Percentiles rank a stretch among this genome's conserved stretches.
phyloP scores from a whole-genome alignment of 2,888 invertebrate genomes.

The Spodoptera picta region DNA sequence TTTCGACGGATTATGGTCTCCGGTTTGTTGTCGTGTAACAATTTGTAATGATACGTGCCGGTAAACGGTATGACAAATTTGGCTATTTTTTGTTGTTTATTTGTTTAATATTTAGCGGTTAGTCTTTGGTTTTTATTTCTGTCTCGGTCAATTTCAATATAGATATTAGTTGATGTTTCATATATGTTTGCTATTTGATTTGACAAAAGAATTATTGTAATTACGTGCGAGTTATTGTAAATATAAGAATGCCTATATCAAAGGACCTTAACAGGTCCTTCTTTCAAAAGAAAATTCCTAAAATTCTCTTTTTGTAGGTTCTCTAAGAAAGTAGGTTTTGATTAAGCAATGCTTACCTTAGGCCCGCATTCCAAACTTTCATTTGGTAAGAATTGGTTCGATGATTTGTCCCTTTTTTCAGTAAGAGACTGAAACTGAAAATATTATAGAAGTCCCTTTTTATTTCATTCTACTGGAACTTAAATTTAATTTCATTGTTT shows the following conservation, averaged over 20 bases:
- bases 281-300: conserved; percentile 25
- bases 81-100: neutral
- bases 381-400: conserved; percentile 47
- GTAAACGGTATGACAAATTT: neutral
- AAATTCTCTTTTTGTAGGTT: conserved; percentile 21
- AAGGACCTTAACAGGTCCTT: conserved; percentile 13
- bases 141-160: too few species aligned
- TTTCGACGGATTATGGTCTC: conserved; percentile 22
- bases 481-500: too few species aligned
- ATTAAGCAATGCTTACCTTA: conserved; percentile 56
- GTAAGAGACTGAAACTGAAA: conserved; percentile 9
- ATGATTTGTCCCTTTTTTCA: conserved; percentile 30
- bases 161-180: too few species aligned
- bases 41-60: conserved; percentile 17
- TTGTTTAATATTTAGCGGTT: neutral
- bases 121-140: too few species aligned
- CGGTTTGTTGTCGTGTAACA: conserved; percentile 10
- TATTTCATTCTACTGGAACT: too few species aligned
- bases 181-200: too few species aligned
- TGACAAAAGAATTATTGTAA: too few species aligned
- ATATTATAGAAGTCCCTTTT: conserved; percentile 2
- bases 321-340: conserved; percentile 42
- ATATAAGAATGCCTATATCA: conserved; percentile 9
- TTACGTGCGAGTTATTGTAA: neutral
- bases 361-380: conserved; percentile 55